These are phyloP conservation scores for Calliphora vomitoria DNA, from an alignment of 2,888 invertebrate species.

Conservation along the genomic window DNA sequence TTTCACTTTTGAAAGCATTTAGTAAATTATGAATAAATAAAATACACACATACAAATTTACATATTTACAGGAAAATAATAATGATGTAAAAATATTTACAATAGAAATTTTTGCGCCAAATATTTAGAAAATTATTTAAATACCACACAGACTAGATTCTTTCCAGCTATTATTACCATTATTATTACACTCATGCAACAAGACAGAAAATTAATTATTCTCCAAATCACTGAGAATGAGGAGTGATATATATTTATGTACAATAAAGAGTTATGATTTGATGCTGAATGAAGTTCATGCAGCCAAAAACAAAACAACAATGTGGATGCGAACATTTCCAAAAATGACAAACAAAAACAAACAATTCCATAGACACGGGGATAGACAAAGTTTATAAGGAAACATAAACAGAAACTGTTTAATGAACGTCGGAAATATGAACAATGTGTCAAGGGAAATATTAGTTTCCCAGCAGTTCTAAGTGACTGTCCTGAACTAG, in stretches of 20 bases:
- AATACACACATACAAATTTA: neutral
- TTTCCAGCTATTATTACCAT: too few relatives aligned
- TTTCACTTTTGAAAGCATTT: constrained; percentile 27
- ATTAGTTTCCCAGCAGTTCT: constrained; percentile 21
- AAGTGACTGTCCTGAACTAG: too few relatives aligned
- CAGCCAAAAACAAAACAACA: constrained; percentile 35
- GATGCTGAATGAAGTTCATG: constrained; percentile 23
- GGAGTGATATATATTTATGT: neutral
- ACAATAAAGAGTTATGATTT: neutral
- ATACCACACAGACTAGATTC: neutral
- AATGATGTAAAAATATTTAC: constrained; percentile 61
- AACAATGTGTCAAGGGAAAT: constrained; percentile 22
- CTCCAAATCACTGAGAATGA: constrained; percentile 4
- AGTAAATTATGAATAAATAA: constrained; percentile 8
- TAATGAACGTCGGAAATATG: constrained; percentile 63
- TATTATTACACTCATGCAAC: constrained; percentile 3
- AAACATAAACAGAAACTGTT: constrained; percentile 67
- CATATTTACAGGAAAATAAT: constrained; percentile 22
- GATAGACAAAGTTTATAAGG: constrained; percentile 65
- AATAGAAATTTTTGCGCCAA: constrained; percentile 55
- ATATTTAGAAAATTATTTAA: constrained; percentile 31
- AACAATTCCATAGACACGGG: constrained; percentile 52
- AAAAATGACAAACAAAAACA: constrained; percentile 26
- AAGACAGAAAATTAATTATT: constrained; percentile 42
- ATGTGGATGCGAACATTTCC: constrained; percentile 15